These are phyloP conservation scores for Itoplectis maculator DNA, from an alignment of 2,888 invertebrate species.

Conservation along the genomic window DNA sequence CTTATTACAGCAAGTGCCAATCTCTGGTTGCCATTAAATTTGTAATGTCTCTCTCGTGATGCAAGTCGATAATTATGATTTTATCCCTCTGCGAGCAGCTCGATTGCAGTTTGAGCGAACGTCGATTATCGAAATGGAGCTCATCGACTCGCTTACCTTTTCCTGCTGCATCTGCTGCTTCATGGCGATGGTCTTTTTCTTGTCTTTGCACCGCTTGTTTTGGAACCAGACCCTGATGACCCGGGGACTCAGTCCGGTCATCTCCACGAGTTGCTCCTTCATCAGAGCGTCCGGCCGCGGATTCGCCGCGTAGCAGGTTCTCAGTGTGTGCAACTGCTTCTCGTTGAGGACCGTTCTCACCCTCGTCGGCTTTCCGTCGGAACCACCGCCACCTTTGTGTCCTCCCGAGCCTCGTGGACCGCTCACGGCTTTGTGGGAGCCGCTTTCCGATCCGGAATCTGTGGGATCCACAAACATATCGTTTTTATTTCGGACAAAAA, in stretches of 20 bases:
- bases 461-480: slow-evolving; percentile 71
- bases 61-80: not conserved
- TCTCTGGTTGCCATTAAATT: not conserved
- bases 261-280: slow-evolving; percentile 99
- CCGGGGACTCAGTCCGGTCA: slow-evolving; percentile 98
- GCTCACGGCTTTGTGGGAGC: slow-evolving; percentile 91
- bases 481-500: slow-evolving; percentile 25
- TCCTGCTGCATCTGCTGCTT: slow-evolving; percentile 99
- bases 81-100: no score
- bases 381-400: slow-evolving; percentile 86
- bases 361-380: slow-evolving; percentile 98
- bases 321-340: slow-evolving; percentile 98
- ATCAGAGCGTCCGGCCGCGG: slow-evolving; percentile 99
- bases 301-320: slow-evolving; percentile 99
- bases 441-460: slow-evolving; percentile 97
- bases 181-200: slow-evolving; percentile 98
- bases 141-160: slow-evolving; percentile 89
- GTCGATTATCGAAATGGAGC: slow-evolving; percentile 8
- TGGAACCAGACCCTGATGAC: slow-evolving; percentile 99
- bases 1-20: not conserved
- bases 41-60: not conserved
- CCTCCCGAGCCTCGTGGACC: slow-evolving; percentile 87
- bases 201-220: slow-evolving; percentile 98
- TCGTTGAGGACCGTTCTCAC: slow-evolving; percentile 99
- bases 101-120: no score